These are phyloP conservation scores for Didymodactylos carnosus DNA, from an alignment of 2,888 invertebrate genomes.

Conservation along the genomic window DNA sequence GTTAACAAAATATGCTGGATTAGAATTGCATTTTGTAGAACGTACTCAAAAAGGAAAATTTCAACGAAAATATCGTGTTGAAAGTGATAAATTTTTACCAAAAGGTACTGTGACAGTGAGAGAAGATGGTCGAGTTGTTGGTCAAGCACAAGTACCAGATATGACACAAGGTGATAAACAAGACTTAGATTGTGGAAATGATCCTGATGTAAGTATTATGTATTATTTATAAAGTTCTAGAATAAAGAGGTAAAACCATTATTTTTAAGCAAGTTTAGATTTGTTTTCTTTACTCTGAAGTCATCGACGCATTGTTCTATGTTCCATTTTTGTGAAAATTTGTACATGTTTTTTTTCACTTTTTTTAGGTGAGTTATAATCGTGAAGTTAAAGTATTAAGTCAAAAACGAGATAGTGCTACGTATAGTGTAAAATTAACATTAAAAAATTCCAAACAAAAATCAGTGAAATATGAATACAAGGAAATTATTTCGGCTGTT, in stretches of 20 bases:
- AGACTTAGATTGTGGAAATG: neutral
- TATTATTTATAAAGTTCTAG: no score
- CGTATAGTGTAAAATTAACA: neutral
- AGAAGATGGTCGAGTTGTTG: conserved; percentile 1
- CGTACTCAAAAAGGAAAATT: neutral
- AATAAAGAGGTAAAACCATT: no score
- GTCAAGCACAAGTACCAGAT: neutral
- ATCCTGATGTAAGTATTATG: neutral
- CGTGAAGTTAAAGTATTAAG: neutral
- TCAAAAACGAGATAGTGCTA: neutral
- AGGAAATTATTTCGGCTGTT: neutral
- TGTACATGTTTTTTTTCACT: no score
- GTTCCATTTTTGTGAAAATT: no score
- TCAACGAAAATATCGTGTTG: neutral
- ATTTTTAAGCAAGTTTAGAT: no score
- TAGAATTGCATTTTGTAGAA: neutral
- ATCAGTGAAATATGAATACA: neutral
- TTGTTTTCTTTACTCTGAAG: no score
- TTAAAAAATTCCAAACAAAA: neutral
- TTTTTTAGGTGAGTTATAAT: no score
- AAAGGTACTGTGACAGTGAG: neutral
- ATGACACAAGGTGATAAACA: neutral
- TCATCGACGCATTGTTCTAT: no score
- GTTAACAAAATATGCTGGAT: neutral
- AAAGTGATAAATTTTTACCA: neutral